Evolutionary conservation across 2,888 invertebrate genomes (phyloP).

Genomic region (Lampropteryx suffumata): DNA sequence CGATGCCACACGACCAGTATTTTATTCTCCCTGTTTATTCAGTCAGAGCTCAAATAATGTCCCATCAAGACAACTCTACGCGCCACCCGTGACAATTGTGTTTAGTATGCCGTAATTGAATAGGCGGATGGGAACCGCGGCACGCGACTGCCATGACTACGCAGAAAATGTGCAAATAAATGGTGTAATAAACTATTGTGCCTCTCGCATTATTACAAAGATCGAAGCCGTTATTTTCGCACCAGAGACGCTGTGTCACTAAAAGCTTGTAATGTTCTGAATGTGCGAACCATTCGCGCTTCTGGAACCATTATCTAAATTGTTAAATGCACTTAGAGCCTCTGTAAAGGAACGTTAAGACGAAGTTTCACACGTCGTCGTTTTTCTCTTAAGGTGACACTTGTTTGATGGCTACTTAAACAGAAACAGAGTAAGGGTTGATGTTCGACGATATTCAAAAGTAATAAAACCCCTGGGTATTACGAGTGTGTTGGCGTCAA

Average conservation of each 20-base stretch:
- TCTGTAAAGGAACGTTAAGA: conserved; percentile 49
- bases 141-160: conserved; percentile 64
- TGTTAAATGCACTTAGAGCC: conserved; percentile 67
- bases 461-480: conserved; percentile 12
- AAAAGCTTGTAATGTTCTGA: conserved; percentile 57
- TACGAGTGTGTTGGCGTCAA: conserved; percentile 16
- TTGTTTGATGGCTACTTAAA: conserved; percentile 36
- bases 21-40: conserved; percentile 69
- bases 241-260: conserved; percentile 46
- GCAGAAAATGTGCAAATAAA: conserved; percentile 67
- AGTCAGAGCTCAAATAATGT: conserved; percentile 66
- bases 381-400: conserved; percentile 44
- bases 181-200: conserved; percentile 67
- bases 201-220: conserved; percentile 56
- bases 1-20: conserved; percentile 72
- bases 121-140: conserved; percentile 69
- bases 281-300: conserved; percentile 57
- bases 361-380: conserved; percentile 48
- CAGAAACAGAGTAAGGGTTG: conserved; percentile 36
- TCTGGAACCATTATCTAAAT: conserved; percentile 68
- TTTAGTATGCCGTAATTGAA: conserved; percentile 72
- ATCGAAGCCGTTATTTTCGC: conserved; percentile 54
- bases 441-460: conserved; percentile 25
- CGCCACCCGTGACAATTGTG: conserved; percentile 73
- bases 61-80: conserved; percentile 69